phyloP scores from a whole-genome alignment of 2,797 vertebrate genomes.

The Pygocentrus nattereri region DNA sequence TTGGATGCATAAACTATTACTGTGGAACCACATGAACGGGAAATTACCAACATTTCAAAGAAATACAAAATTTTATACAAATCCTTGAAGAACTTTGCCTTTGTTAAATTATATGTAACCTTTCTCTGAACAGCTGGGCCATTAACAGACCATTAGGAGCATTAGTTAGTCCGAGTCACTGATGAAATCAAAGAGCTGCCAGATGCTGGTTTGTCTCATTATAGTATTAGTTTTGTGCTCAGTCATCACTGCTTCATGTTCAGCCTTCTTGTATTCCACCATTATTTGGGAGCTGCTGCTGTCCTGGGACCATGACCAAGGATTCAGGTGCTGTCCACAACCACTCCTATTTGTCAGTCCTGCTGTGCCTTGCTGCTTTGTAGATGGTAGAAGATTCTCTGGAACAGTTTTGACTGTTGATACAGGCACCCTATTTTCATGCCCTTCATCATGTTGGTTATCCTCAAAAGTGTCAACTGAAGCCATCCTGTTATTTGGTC shows the following conservation, averaged over 20 bases:
- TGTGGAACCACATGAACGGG: neutral
- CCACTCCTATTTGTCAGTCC: slow-evolving; percentile 4
- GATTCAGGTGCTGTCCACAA: slow-evolving; percentile 56
- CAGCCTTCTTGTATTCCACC: slow-evolving; percentile 60
- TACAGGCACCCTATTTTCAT: slow-evolving; percentile 40
- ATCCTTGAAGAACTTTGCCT: neutral
- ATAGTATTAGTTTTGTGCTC: slow-evolving; percentile 46
- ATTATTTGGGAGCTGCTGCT: slow-evolving; percentile 61
- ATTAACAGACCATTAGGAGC: neutral
- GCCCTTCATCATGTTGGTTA: slow-evolving; percentile 33
- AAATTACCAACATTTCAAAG: neutral
- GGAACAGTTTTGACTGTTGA: slow-evolving; percentile 31
- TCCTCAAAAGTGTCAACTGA: slow-evolving; percentile 58
- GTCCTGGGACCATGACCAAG: slow-evolving; percentile 75
- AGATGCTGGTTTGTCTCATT: slow-evolving; percentile 62
- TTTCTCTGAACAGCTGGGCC: neutral
- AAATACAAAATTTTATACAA: neutral
- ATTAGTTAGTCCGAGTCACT: slow-evolving; percentile 62
- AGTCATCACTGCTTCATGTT: slow-evolving; percentile 65
- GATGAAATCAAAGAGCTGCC: slow-evolving; percentile 76
- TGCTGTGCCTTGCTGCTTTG: slow-evolving; percentile 23
- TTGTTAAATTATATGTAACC: neutral
- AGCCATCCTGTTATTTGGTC: slow-evolving; percentile 12
- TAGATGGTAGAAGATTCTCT: slow-evolving; percentile 20
- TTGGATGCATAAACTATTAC: neutral